A percentile compares a stretch with the other conserved stretches of the same genome.
Evolutionary conservation across 2,797 vertebrate genomes (phyloP).

Genomic region (Ctenosaura bakeri): DNA sequence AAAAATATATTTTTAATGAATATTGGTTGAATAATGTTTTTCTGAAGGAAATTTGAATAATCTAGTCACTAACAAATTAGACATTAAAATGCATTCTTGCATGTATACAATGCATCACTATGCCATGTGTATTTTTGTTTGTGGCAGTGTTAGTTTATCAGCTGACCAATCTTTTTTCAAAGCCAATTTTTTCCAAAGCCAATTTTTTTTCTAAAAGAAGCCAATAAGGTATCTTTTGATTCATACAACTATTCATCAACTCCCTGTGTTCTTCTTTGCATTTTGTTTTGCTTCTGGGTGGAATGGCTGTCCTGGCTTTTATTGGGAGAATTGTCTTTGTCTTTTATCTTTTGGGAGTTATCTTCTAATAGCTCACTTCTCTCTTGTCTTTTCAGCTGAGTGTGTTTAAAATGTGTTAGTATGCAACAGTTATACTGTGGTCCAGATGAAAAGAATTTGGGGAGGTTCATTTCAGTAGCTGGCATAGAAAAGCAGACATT

Average conservation of each 20-base stretch:
- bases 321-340: no score
- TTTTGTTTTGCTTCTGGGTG: background rate
- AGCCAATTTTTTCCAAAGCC: no score
- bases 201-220: background rate
- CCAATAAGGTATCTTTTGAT: background rate
- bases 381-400: background rate
- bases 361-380: background rate
- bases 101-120: background rate
- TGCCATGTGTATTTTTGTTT: background rate
- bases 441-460: constrained; percentile 25
- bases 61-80: background rate
- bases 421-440: background rate
- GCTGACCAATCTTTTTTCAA: background rate
- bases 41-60: background rate
- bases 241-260: background rate
- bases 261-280: constrained; percentile 2
- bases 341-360: background rate
- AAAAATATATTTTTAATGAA: constrained; percentile 10
- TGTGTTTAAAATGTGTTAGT: background rate
- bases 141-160: background rate
- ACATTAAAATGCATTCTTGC: background rate
- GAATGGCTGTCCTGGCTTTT: background rate
- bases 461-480: constrained; percentile 7
- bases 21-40: background rate
- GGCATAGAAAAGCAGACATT: constrained; percentile 6